These are phyloP conservation scores for Gopherus evgoodei DNA, from an alignment of 2,113 vertebrate genomes.

Conservation along the genomic window DNA sequence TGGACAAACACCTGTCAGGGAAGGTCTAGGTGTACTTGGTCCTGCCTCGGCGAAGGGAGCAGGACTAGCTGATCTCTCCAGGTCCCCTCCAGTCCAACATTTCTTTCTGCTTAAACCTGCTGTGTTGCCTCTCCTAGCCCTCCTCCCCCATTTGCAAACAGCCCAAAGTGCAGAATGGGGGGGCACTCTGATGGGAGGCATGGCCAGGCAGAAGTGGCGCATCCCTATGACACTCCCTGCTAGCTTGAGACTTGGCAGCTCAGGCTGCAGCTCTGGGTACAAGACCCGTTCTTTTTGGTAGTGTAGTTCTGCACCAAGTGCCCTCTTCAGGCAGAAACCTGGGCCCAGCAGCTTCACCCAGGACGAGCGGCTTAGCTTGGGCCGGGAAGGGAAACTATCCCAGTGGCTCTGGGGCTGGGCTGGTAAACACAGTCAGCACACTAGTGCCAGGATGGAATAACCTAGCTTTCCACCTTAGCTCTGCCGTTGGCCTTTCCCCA, in stretches of 20 bases:
- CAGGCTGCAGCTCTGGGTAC: neutral
- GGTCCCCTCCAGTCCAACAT: neutral
- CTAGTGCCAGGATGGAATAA: neutral
- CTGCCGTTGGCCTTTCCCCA: neutral
- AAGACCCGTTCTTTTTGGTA: neutral
- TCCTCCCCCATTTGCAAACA: neutral
- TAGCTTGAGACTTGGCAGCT: neutral
- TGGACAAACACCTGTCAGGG: neutral
- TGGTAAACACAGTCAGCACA: neutral
- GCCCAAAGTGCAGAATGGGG: neutral
- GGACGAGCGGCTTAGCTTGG: neutral
- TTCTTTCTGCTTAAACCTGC: neutral
- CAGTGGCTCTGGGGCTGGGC: neutral
- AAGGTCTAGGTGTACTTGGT: neutral
- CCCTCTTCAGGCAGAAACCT: too few species aligned
- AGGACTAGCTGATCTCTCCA: neutral
- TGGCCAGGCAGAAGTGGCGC: neutral
- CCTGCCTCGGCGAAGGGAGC: too few species aligned
- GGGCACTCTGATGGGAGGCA: neutral
- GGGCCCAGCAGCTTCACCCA: neutral
- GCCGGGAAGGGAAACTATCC: neutral
- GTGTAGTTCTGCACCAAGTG: rapidly evolving
- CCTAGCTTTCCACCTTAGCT: neutral
- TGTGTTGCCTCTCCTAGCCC: neutral
- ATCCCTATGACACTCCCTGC: neutral